Percentiles rank a stretch among this genome's conserved stretches.
These are phyloP conservation scores for Gryllus bimaculatus DNA, from an alignment of 1,140 invertebrate species.

Conservation along the genomic window DNA sequence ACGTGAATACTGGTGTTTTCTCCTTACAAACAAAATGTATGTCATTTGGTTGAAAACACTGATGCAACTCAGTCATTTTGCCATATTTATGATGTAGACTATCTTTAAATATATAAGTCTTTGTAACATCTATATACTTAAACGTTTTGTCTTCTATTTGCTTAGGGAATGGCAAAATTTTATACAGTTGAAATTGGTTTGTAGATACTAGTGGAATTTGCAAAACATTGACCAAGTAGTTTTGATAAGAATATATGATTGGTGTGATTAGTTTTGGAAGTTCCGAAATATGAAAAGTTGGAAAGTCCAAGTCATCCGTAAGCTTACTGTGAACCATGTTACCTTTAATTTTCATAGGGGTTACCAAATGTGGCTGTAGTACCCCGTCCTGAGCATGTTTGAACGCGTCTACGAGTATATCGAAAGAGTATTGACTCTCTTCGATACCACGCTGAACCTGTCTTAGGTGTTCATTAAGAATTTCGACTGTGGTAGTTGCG, in stretches of 20 bases:
- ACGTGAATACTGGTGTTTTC: too few relatives aligned
- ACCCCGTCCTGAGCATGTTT: not conserved
- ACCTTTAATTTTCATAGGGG: not conserved
- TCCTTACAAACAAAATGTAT: too few relatives aligned
- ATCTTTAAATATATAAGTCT: too few relatives aligned
- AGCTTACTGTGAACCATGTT: not conserved
- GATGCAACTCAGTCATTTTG: too few relatives aligned
- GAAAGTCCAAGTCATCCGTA: not conserved
- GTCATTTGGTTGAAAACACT: too few relatives aligned
- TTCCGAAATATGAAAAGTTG: constrained; percentile 7
- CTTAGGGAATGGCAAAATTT: not conserved
- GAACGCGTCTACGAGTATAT: constrained; percentile 6
- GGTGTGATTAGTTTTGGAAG: not conserved
- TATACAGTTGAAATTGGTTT: not conserved
- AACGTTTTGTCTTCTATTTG: too few relatives aligned
- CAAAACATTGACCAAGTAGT: constrained; percentile 1
- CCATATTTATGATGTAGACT: too few relatives aligned
- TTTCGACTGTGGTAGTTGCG: too few relatives aligned
- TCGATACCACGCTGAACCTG: not conserved
- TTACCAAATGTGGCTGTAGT: not conserved
- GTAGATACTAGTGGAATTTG: not conserved
- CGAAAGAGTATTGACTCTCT: constrained; percentile 2
- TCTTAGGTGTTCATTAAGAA: not conserved
- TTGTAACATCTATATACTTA: too few relatives aligned
- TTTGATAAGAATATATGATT: not conserved